These are phyloP conservation scores for Rhea pennata DNA, from an alignment of 2,113 vertebrate species.

Conservation along the genomic window DNA sequence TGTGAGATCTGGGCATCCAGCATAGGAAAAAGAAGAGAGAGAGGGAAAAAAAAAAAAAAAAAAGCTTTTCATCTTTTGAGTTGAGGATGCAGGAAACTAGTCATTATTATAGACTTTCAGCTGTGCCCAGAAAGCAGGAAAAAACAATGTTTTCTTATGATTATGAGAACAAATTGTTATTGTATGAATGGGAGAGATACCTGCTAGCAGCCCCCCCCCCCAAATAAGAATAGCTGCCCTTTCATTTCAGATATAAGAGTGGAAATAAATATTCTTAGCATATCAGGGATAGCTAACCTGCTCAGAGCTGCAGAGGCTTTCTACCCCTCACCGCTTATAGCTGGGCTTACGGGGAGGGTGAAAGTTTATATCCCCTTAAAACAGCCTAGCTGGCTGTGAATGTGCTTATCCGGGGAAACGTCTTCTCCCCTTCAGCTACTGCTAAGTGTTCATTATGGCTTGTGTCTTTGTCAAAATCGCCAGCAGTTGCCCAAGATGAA, in stretches of 20 bases:
- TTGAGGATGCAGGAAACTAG: neutral
- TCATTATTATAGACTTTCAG: neutral
- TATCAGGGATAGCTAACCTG: neutral
- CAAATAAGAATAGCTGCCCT: neutral
- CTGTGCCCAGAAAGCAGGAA: neutral
- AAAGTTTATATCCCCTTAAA: neutral
- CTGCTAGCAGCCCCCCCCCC: neutral
- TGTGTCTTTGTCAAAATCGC: neutral
- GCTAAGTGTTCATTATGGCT: neutral
- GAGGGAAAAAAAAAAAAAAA: neutral
- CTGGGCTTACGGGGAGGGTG: neutral
- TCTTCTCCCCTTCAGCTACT: neutral
- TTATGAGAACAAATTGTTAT: neutral
- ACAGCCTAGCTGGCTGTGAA: neutral
- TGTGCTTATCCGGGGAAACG: neutral
- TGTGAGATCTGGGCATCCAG: neutral
- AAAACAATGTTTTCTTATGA: neutral
- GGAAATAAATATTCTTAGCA: neutral
- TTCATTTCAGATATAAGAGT: neutral
- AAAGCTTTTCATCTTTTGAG: neutral
- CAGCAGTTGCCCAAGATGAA: neutral
- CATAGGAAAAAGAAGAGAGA: neutral
- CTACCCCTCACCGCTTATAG: neutral
- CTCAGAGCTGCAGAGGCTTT: neutral
- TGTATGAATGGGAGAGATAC: neutral